Evolutionary conservation across 1,140 invertebrate species (phyloP).

Genomic region (Diploscapter pachys): DNA sequence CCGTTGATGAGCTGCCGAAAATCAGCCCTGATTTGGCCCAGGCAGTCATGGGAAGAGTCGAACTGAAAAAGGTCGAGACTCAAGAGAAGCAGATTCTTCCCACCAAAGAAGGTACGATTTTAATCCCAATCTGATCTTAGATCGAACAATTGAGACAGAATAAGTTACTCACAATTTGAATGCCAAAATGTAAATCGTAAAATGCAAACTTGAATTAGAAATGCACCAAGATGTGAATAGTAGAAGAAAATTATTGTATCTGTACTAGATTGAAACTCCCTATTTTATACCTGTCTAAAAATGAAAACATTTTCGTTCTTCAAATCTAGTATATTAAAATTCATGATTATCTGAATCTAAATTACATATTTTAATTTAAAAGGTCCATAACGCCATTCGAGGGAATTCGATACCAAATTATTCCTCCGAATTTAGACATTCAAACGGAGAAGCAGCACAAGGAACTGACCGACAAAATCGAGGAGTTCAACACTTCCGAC

Average conservation of each 20-base stretch:
- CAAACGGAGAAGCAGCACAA: slow-evolving; percentile 45
- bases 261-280: background rate
- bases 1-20: slow-evolving; percentile 34
- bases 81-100: slow-evolving; percentile 56
- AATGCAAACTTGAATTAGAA: slow-evolving; percentile 4
- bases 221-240: background rate
- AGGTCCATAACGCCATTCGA: too few species aligned
- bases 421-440: slow-evolving; percentile 26
- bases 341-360: background rate
- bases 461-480: slow-evolving; percentile 52
- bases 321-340: background rate
- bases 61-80: slow-evolving; percentile 57
- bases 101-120: slow-evolving; percentile 42
- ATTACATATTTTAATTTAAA: background rate
- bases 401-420: too few species aligned
- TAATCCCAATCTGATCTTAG: background rate
- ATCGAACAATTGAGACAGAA: slow-evolving; percentile 1
- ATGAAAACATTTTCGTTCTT: background rate
- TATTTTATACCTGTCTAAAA: background rate
- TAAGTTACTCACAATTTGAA: background rate
- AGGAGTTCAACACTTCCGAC: slow-evolving; percentile 59
- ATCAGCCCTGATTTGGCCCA: slow-evolving; percentile 35
- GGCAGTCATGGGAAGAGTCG: slow-evolving; percentile 33
- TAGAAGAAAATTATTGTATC: background rate
- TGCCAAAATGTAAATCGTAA: background rate